Base-by-base conservation (phyloP, 2,888 invertebrate species). In the Pandemis corylana region DNA sequence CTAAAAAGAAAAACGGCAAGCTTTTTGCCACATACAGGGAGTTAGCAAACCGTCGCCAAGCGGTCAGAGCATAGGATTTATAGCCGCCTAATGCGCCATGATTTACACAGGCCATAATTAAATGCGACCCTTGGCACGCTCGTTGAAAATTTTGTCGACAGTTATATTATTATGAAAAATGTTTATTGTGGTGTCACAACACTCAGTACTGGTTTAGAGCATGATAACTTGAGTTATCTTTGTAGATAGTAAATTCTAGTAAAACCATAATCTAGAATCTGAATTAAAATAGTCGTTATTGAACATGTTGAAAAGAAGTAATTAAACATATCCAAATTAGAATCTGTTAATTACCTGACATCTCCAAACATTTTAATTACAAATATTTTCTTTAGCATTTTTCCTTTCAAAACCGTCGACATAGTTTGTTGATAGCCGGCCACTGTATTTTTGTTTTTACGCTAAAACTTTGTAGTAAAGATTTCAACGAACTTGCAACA, bases 61-160 rank as follows among this genome's bases (percentile, higher is more conserved):
- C 78, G 65, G 71, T 65, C 46, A 49, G 66, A 4, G 53, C 15
- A 20, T 42, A 61, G 61, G 61, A 71, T 72, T 66, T 72, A 72
- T 72, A 41, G 28, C 61, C 13, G 49, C 13, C 66, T 72, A 72
- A 72, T 72, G 61, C 71, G 71, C 15, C 75, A 77, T 82, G 81
- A 83, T 83, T 84, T 82, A 83, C 81, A 77, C 76, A 59, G 56
- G 66, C 77, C 78, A 79, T 82, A 81, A 83, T 84, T 83, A 82
- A 81, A 81, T 79, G 77, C 77, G 76, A 78, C 78, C 78, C 78
- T 72, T 46, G 78, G 76, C 76, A 80, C 80, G 80, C 78, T 78
- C 78, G 61, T 72, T 61, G 75, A 76, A 76, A 75, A 79, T 80
- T 79, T 81, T 62, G 62, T 41, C 41, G 62, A 80, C 77, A 77